These are phyloP conservation scores for Odontesthes bonariensis DNA, from an alignment of 2,113 vertebrate genomes.

Conservation along the genomic window DNA sequence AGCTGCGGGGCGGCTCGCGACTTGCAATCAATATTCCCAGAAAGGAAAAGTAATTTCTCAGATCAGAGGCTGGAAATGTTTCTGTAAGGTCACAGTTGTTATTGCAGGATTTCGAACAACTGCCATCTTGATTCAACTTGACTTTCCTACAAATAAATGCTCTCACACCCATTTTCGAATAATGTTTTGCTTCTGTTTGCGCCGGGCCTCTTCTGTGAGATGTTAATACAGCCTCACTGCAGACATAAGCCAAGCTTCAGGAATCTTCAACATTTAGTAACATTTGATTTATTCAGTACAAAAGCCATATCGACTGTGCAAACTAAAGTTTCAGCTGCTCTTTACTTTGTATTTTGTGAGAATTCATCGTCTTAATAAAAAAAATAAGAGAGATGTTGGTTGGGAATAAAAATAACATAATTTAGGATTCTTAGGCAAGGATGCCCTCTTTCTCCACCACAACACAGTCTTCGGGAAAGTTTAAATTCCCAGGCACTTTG, in stretches of 20 bases:
- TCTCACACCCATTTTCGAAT: too few species aligned
- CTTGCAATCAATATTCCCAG: conserved; percentile 43
- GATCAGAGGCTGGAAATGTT: conserved; percentile 46
- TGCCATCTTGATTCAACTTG: conserved; percentile 25
- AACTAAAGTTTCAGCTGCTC: background rate
- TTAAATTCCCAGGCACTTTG: conserved; percentile 4
- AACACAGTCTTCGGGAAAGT: background rate
- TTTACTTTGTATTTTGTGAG: background rate
- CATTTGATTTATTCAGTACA: too few species aligned
- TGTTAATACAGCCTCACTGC: too few species aligned
- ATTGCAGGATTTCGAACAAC: conserved; percentile 23
- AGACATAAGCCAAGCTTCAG: too few species aligned
- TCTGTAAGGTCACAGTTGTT: conserved; percentile 27
- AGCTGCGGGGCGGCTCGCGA: conserved; percentile 37
- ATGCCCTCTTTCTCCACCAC: background rate
- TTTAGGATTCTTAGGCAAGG: background rate
- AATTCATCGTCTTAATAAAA: conserved; percentile 1
- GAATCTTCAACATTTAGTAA: too few species aligned
- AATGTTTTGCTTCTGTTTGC: background rate
- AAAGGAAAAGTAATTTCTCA: conserved; percentile 47
- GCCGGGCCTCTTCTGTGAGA: too few species aligned
- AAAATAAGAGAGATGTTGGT: conserved; percentile 5
- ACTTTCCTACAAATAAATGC: background rate
- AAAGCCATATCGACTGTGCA: too few species aligned
- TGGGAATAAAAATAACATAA: background rate